Conservation (phyloP, 2,113 vertebrate species). For the Ochotona curzoniae region DNA sequence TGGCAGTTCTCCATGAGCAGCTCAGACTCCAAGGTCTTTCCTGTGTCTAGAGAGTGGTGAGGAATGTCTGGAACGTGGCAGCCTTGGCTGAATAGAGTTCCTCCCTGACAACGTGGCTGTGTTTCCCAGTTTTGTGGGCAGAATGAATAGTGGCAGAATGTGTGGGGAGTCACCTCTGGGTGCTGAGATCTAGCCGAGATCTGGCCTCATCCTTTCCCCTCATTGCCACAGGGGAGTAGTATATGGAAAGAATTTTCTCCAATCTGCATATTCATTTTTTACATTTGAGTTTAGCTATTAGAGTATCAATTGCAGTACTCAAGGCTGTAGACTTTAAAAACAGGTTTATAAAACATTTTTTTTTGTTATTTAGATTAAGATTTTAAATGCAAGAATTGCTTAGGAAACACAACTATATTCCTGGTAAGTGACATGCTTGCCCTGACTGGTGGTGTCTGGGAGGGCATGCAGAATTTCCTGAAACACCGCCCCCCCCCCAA, state of each 20-base stretch:
- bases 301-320: not conserved
- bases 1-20: not conserved
- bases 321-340: slow-evolving; percentile 11
- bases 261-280: not conserved
- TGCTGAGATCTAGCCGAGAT: not conserved
- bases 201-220: not conserved
- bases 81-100: not conserved
- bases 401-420: not conserved
- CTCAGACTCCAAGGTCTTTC: slow-evolving; percentile 9
- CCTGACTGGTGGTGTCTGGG: not conserved
- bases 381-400: slow-evolving; percentile 50
- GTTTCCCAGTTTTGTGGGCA: slow-evolving; percentile 7
- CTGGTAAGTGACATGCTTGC: not conserved
- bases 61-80: slow-evolving; percentile 50
- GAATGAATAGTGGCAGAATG: slow-evolving; percentile 1
- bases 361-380: slow-evolving; percentile 5
- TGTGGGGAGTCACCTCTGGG: not conserved
- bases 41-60: slow-evolving; percentile 36
- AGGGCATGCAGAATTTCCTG: not conserved
- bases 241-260: slow-evolving; percentile 22
- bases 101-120: slow-evolving; percentile 52
- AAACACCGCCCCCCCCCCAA: not conserved
- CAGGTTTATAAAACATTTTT: not conserved
- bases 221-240: not conserved
- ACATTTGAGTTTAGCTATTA: slow-evolving; percentile 1